Evolutionary conservation across 2,113 vertebrate species (phyloP).

Genomic region (Tenebrosternarchus preto): DNA sequence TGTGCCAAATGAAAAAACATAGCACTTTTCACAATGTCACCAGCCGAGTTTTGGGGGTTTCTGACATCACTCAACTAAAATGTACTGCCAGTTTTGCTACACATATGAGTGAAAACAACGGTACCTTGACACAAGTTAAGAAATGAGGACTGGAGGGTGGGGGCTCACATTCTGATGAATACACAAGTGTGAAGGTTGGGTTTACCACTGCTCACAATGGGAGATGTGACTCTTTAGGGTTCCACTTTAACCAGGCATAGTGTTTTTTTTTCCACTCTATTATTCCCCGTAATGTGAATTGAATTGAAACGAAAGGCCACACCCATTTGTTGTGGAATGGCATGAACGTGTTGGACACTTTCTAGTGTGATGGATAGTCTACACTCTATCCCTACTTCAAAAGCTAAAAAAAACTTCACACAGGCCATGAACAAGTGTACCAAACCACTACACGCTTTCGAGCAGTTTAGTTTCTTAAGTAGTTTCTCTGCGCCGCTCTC

Average conservation of each 20-base stretch:
- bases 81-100: constrained; percentile 7
- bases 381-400: neutral
- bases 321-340: neutral
- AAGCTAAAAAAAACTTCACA: neutral
- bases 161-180: neutral
- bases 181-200: constrained; percentile 5
- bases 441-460: neutral
- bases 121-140: constrained; percentile 3
- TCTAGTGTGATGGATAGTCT: neutral
- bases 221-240: constrained; percentile 1
- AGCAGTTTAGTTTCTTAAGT: neutral
- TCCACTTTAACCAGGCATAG: neutral
- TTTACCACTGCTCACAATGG: neutral
- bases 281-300: neutral
- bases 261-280: neutral
- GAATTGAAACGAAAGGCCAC: neutral
- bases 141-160: neutral
- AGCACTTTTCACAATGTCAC: constrained; percentile 29
- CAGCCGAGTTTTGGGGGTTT: constrained; percentile 27
- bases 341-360: neutral
- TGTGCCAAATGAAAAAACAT: constrained; percentile 40
- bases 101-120: constrained; percentile 19
- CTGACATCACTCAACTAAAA: constrained; percentile 37
- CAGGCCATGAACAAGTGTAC: neutral
- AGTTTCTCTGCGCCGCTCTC: neutral